Evolutionary conservation across 37 sponge, comb jelly and placozoan species (phyloP).

Genomic region (Spongilla lacustris): DNA sequence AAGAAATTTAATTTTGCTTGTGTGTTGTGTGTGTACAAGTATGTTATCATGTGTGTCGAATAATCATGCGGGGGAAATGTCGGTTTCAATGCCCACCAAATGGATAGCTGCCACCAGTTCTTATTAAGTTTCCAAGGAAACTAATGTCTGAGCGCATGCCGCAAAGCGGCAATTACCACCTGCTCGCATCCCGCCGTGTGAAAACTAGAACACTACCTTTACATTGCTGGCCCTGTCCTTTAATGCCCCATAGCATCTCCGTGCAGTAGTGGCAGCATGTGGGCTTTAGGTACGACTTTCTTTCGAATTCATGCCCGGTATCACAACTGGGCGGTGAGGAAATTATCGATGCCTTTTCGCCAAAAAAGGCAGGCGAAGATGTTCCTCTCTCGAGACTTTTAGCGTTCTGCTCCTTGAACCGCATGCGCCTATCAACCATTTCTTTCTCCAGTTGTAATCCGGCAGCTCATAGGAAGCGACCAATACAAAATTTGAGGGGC

Average conservation of each 20-base stretch:
- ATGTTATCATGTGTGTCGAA: neutral
- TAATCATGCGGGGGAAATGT: neutral
- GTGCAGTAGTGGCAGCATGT: slow-evolving; percentile 89
- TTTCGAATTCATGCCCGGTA: slow-evolving; percentile 74
- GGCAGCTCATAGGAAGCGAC: neutral
- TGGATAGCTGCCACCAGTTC: neutral
- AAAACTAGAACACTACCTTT: slow-evolving; percentile 22
- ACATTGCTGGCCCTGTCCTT: slow-evolving; percentile 77
- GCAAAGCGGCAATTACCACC: too few relatives aligned
- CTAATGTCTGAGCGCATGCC: neutral
- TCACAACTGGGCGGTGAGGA: neutral
- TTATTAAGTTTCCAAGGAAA: neutral
- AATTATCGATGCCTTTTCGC: neutral
- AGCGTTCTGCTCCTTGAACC: neutral
- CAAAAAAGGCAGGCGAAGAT: slow-evolving; percentile 3
- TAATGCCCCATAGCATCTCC: slow-evolving; percentile 87
- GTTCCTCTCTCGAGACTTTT: slow-evolving; percentile 9
- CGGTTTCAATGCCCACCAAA: too few relatives aligned
- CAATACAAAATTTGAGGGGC: neutral
- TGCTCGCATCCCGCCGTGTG: too few relatives aligned
- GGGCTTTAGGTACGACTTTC: slow-evolving; percentile 73
- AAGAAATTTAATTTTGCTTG: neutral
- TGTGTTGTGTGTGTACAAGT: neutral
- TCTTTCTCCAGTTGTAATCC: neutral
- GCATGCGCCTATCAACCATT: slow-evolving; percentile 5